Conservation (phyloP, 2,797 vertebrate species). For the Hoplostethus atlanticus region DNA sequence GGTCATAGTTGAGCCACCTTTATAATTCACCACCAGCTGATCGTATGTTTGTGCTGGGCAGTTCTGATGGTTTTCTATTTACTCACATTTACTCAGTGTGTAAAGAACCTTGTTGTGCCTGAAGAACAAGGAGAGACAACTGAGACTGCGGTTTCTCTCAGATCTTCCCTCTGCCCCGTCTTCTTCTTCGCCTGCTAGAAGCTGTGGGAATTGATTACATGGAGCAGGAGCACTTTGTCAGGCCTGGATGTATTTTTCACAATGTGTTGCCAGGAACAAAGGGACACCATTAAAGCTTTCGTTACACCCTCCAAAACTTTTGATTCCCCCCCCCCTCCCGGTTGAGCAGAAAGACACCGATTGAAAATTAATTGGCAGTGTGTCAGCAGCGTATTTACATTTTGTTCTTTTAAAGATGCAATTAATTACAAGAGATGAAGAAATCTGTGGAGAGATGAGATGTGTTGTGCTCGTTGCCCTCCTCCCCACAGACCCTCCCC, state of each 20-base stretch:
- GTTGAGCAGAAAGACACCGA: constrained; percentile 63
- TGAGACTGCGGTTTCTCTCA: constrained; percentile 40
- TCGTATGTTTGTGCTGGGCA: constrained; percentile 9
- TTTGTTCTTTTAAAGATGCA: constrained; percentile 81
- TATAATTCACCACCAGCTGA: constrained; percentile 14
- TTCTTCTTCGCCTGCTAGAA: constrained; percentile 36
- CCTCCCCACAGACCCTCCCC: constrained; percentile 67
- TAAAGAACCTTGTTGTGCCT: constrained; percentile 46
- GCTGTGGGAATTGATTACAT: constrained; percentile 72
- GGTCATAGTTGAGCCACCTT: neutral
- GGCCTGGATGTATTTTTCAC: constrained; percentile 69
- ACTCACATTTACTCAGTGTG: constrained; percentile 28
- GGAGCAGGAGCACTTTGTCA: constrained; percentile 69
- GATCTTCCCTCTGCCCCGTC: constrained; percentile 46
- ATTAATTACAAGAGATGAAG: constrained; percentile 79
- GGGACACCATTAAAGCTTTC: constrained; percentile 70
- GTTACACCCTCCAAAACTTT: constrained; percentile 75
- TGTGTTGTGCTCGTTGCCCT: constrained; percentile 42
- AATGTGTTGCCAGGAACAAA: constrained; percentile 74
- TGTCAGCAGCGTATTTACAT: constrained; percentile 76
- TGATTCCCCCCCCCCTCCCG: constrained; percentile 56
- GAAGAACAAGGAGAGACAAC: constrained; percentile 56
- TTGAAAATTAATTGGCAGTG: constrained; percentile 81
- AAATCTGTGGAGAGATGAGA: constrained; percentile 73
- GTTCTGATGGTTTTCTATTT: constrained; percentile 24